phyloP scores from a whole-genome alignment of 2,888 invertebrate species.

The Cheilosia scutellata region DNA sequence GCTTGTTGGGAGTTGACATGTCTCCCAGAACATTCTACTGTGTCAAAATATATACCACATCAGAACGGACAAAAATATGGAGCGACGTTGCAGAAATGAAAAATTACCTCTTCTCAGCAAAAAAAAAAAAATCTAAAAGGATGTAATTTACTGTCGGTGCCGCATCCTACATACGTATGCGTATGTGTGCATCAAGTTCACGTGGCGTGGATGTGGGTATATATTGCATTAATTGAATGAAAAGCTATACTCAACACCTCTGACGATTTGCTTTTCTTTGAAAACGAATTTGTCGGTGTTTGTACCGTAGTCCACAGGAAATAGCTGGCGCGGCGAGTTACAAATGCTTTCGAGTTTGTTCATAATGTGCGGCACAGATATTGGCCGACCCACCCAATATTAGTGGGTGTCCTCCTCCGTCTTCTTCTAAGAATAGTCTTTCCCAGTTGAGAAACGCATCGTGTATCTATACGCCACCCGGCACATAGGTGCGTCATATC shows the following conservation, averaged over 20 bases:
- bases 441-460: slow-evolving; percentile 8
- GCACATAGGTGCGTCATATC: slow-evolving; percentile 39
- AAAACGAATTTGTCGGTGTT: slow-evolving; percentile 25
- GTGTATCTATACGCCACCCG: not conserved
- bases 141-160: slow-evolving; percentile 38
- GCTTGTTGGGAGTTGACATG: not conserved
- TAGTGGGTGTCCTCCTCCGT: slow-evolving; percentile 47
- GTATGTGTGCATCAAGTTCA: slow-evolving; percentile 51
- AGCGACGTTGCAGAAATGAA: slow-evolving; percentile 54
- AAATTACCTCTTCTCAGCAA: slow-evolving; percentile 29
- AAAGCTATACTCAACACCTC: slow-evolving; percentile 36
- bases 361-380: slow-evolving; percentile 11
- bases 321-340: slow-evolving; percentile 40
- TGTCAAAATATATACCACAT: slow-evolving; percentile 18
- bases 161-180: not conserved
- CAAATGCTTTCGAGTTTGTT: slow-evolving; percentile 16
- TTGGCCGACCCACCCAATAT: slow-evolving; percentile 30
- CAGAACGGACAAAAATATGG: slow-evolving; percentile 41
- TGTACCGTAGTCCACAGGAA: slow-evolving; percentile 45
- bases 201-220: slow-evolving; percentile 40
- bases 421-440: slow-evolving; percentile 44
- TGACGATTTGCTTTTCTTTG: slow-evolving; percentile 18
- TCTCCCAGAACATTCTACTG: slow-evolving; percentile 8
- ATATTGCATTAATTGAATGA: slow-evolving; percentile 36
- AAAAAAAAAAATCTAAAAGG: slow-evolving; percentile 9